phyloP scores from a whole-genome alignment of 2,888 invertebrate genomes.

The Omphaloscelis lunosa region DNA sequence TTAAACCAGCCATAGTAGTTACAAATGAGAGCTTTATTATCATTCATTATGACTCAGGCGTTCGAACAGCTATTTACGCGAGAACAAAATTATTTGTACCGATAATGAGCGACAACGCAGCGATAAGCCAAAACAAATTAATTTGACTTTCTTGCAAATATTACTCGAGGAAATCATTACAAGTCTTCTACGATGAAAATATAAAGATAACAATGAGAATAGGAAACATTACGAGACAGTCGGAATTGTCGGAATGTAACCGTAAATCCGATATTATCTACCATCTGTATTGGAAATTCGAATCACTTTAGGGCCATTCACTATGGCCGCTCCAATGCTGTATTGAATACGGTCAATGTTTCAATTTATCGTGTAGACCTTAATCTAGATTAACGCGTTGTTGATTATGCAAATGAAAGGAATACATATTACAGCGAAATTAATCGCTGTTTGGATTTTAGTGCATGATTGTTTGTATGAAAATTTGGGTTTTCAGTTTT shows the following conservation, averaged over 20 bases:
- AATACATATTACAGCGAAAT: constrained; percentile 21
- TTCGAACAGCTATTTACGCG: not conserved
- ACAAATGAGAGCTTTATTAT: not conserved
- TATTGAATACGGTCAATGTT: constrained; percentile 38
- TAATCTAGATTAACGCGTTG: constrained; percentile 49
- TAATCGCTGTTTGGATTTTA: constrained; percentile 23
- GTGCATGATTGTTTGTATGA: constrained; percentile 7
- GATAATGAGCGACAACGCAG: not conserved
- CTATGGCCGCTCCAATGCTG: constrained; percentile 12
- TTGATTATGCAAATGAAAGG: constrained; percentile 50
- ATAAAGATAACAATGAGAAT: constrained; percentile 12
- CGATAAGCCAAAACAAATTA: constrained; percentile 25
- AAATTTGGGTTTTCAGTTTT: constrained; percentile 5
- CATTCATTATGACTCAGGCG: not conserved
- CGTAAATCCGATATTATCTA: constrained; percentile 37
- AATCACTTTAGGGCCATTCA: constrained; percentile 25
- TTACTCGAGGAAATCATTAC: constrained; percentile 11
- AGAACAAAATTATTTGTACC: constrained; percentile 3
- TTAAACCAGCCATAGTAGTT: not conserved
- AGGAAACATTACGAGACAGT: constrained; percentile 7
- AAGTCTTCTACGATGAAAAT: constrained; percentile 14
- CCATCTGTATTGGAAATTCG: constrained; percentile 33
- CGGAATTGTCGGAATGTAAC: constrained; percentile 8
- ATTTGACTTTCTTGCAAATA: constrained; percentile 11
- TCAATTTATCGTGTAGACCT: constrained; percentile 45